Evolutionary conservation across 1,140 invertebrate genomes (phyloP).

Genomic region (Penaeus vannamei): DNA sequence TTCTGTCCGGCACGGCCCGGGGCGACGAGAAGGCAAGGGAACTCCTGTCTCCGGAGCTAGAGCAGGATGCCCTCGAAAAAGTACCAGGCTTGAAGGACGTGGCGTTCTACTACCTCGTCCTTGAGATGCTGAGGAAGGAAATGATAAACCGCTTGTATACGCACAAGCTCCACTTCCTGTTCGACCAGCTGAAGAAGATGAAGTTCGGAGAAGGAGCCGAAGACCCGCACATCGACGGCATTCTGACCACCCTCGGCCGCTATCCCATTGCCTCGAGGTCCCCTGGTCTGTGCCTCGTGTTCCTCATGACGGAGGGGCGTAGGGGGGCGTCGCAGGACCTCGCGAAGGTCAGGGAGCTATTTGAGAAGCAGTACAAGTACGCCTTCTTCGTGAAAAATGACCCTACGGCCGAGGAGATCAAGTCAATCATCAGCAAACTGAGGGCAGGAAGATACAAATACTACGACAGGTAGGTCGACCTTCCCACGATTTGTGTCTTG

Average conservation of each 20-base stretch:
- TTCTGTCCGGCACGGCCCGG: conserved; percentile 34
- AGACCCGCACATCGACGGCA: conserved; percentile 23
- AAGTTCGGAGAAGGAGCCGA: background rate
- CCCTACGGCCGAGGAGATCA: conserved; percentile 53
- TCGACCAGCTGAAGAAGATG: conserved; percentile 48
- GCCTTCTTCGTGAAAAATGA: conserved; percentile 60
- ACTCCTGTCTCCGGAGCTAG: conserved; percentile 37
- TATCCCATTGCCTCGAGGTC: conserved; percentile 54
- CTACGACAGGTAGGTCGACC: conserved; percentile 61
- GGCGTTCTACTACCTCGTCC: conserved; percentile 63
- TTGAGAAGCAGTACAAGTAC: conserved; percentile 61
- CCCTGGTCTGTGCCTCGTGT: conserved; percentile 64
- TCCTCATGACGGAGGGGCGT: conserved; percentile 52
- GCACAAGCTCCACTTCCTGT: conserved; percentile 55
- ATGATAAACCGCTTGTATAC: conserved; percentile 63
- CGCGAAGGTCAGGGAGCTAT: conserved; percentile 51
- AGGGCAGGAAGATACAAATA: conserved; percentile 61
- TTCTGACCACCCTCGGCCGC: conserved; percentile 26
- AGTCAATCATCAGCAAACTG: conserved; percentile 57
- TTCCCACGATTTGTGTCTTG: too few relatives aligned
- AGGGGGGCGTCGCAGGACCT: conserved; percentile 49
- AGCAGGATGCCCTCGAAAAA: conserved; percentile 14
- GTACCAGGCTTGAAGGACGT: conserved; percentile 61
- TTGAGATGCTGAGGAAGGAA: conserved; percentile 50
- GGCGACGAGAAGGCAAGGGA: conserved; percentile 37